A percentile compares a stretch with the other conserved stretches of the same genome.
Evolutionary conservation across 2,113 vertebrate genomes (phyloP).

Genomic region (Salminus brasiliensis): DNA sequence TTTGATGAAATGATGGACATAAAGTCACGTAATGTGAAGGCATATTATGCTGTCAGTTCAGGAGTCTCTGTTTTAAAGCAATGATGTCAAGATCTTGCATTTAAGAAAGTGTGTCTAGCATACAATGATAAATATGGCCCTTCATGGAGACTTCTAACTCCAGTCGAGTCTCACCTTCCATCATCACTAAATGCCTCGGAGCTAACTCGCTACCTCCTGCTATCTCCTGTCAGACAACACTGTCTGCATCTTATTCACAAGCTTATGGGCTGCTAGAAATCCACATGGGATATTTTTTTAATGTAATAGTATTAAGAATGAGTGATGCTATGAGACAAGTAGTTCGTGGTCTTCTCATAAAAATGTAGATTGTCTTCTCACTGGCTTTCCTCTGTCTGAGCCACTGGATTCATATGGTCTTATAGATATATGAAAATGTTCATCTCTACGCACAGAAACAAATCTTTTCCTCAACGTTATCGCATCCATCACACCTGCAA

Average conservation of each 20-base stretch:
- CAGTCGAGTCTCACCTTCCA: not conserved
- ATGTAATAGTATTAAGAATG: slow-evolving; percentile 4
- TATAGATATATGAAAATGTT: not conserved
- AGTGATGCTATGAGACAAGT: not conserved
- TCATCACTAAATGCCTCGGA: not conserved
- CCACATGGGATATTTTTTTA: not conserved
- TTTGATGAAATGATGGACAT: not conserved
- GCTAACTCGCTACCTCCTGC: not conserved
- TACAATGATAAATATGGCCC: not conserved
- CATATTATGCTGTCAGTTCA: not conserved
- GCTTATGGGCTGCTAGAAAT: not conserved
- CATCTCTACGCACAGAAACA: slow-evolving; percentile 2
- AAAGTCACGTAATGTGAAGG: not conserved
- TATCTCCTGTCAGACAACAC: not conserved
- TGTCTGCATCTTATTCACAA: not conserved
- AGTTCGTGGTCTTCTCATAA: not conserved
- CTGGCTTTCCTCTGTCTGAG: slow-evolving; percentile 5
- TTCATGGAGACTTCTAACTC: not conserved
- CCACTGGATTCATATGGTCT: not conserved
- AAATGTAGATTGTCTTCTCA: not conserved
- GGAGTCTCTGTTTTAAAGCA: not conserved
- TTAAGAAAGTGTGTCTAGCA: not conserved
- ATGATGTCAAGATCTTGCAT: not conserved
- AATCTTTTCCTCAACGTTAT: not conserved
- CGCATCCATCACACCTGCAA: not conserved